phyloP scores from a whole-genome alignment of 1,140 invertebrate species.

The Apis cerana region DNA sequence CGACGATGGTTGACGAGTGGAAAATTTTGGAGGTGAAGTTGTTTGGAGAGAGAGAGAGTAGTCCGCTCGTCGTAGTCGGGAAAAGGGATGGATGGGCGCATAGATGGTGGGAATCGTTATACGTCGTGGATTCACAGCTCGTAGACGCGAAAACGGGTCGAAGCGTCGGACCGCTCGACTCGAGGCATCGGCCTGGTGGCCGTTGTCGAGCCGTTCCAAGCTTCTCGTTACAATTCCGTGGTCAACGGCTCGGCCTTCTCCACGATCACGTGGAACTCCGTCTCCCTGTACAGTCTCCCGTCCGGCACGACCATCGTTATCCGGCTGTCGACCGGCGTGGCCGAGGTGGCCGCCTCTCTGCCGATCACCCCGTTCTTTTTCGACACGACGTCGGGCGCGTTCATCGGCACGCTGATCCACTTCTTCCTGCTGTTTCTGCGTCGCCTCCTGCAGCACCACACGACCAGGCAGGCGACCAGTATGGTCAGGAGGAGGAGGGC shows the following conservation, averaged over 20 bases:
- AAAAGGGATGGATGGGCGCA: neutral
- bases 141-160: slow-evolving; percentile 73
- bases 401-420: slow-evolving; percentile 80
- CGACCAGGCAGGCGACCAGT: slow-evolving; percentile 59
- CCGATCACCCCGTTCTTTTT: slow-evolving; percentile 77
- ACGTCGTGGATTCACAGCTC: too few species aligned
- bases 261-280: slow-evolving; percentile 91
- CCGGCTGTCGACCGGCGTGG: slow-evolving; percentile 74
- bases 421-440: slow-evolving; percentile 68
- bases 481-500: slow-evolving; percentile 61
- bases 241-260: slow-evolving; percentile 90
- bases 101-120: too few species aligned
- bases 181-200: slow-evolving; percentile 16
- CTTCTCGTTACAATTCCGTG: slow-evolving; percentile 86
- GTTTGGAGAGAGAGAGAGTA: neutral
- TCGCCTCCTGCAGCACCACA: slow-evolving; percentile 72
- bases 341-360: slow-evolving; percentile 56
- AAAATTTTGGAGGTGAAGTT: neutral
- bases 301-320: slow-evolving; percentile 88
- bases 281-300: slow-evolving; percentile 90
- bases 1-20: neutral
- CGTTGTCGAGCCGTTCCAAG: slow-evolving; percentile 63
- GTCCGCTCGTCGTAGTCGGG: neutral
- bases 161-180: slow-evolving; percentile 46
- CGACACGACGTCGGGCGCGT: slow-evolving; percentile 76